Evolutionary conservation across 2,113 vertebrate genomes (phyloP).

Genomic region (Theristicus caerulescens): DNA sequence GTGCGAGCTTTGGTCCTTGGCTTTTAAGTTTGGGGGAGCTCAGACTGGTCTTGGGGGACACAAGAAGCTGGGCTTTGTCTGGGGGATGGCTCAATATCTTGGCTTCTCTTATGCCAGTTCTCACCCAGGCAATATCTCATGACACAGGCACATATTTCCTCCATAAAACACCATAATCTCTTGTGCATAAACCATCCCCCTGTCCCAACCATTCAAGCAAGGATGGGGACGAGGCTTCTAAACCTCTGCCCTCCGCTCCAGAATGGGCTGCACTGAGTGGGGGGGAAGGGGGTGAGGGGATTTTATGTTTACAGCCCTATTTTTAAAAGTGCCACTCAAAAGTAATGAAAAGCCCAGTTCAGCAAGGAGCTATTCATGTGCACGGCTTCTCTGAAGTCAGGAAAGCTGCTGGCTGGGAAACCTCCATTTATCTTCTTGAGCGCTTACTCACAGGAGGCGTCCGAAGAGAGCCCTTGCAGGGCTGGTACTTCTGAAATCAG

Average conservation of each 20-base stretch:
- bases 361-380: background rate
- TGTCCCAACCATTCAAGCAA: background rate
- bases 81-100: background rate
- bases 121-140: background rate
- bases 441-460: background rate
- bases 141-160: background rate
- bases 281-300: too few relatives aligned
- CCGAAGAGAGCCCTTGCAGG: background rate
- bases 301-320: background rate
- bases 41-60: background rate
- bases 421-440: background rate
- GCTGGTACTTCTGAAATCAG: background rate
- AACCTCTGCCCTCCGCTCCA: background rate
- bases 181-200: background rate
- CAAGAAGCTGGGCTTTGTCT: background rate
- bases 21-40: background rate
- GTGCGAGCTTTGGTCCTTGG: background rate
- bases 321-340: background rate
- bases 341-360: background rate
- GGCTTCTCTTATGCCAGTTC: background rate
- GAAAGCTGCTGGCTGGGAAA: background rate
- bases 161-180: background rate
- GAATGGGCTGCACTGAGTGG: background rate
- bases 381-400: background rate
- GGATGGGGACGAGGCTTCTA: background rate